Percentiles rank a stretch among this genome's conserved stretches.
Conservation (phyloP, 1,140 invertebrate genomes). For the Drosophila bocqueti region DNA sequence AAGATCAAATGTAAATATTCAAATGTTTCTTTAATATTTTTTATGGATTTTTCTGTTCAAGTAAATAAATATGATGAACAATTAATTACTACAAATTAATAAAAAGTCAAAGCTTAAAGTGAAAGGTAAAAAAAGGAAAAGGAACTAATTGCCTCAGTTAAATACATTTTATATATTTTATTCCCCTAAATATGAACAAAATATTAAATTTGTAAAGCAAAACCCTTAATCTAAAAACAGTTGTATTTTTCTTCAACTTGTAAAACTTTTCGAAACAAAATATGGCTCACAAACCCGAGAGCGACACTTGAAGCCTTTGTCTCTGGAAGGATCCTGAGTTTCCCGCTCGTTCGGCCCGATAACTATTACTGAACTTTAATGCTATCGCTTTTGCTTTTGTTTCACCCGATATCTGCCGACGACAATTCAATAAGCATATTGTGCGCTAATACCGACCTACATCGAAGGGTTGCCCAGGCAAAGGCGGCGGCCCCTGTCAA, state of each 20-base stretch:
- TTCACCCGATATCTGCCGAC: constrained; percentile 1
- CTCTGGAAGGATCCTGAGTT: not conserved
- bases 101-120: too few relatives aligned
- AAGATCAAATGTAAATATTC: constrained; percentile 2
- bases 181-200: not conserved
- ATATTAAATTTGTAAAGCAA: too few relatives aligned
- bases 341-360: too few relatives aligned
- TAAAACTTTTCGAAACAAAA: not conserved
- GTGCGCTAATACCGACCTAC: constrained; percentile 25
- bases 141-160: not conserved
- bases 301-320: constrained; percentile 2
- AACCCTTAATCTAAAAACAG: too few relatives aligned
- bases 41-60: not conserved
- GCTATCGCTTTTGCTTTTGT: not conserved
- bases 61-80: not conserved
- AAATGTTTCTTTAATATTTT: too few relatives aligned
- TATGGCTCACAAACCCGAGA: not conserved
- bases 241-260: not conserved
- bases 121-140: not conserved
- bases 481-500: constrained; percentile 50
- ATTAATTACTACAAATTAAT: too few relatives aligned
- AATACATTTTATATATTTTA: not conserved
- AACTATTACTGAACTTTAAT: constrained; percentile 7
- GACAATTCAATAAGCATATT: constrained; percentile 61
- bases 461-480: constrained; percentile 20